Base-by-base conservation (phyloP, 1,140 invertebrate species). In the Adoxophyes honmai region DNA sequence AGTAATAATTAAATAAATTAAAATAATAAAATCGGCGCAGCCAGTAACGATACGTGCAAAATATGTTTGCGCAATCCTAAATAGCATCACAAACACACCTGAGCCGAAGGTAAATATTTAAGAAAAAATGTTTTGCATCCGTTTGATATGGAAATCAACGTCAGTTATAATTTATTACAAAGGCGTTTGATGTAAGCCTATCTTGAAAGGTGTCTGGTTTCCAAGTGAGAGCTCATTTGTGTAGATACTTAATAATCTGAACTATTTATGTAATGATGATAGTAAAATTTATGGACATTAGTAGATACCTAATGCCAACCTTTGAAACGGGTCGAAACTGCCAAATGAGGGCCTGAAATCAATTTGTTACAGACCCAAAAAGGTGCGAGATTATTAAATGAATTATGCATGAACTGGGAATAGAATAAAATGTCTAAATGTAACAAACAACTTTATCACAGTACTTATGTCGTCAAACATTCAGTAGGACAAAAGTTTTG, bases 111-210 rank as follows among this genome's bases (percentile, higher is more conserved):
- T 48, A n/a, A 42, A 28, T 48, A 28, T 48, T 42, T 14, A 21
- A 42, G n/a, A 28, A 48, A 42, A 48, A 48, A 48, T 48, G 11
- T 48, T 48, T 48, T 28, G 18, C n/a, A 21, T 28, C 10, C 1
- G 18, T 48, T 48, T 48, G 5, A 42, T 10, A 42, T 6, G 9
- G 42, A 44, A 28, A 28, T 28, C 21, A 44, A 48, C 14, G 42
- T 48, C 18, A 48, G 42, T 48, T 18, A 21, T 48, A 16, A 18
- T 48, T 18, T 21, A 48, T 18, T 18, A 21, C 11, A 18, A 21
- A 16, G 11, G 16, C 4, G 4, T 15, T 14, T 39, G 15, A 39
- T 14, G 5, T 39, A 15, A n/a, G 1, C 7, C 1, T 15, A 39
- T 16, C 15, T 39, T 10, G 38, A 10, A 10, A 36, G 1, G n/a